A percentile compares a stretch with the other conserved stretches of the same genome.
These are phyloP conservation scores for Microchrysa polita DNA, from an alignment of 2,888 invertebrate species.

Conservation along the genomic window DNA sequence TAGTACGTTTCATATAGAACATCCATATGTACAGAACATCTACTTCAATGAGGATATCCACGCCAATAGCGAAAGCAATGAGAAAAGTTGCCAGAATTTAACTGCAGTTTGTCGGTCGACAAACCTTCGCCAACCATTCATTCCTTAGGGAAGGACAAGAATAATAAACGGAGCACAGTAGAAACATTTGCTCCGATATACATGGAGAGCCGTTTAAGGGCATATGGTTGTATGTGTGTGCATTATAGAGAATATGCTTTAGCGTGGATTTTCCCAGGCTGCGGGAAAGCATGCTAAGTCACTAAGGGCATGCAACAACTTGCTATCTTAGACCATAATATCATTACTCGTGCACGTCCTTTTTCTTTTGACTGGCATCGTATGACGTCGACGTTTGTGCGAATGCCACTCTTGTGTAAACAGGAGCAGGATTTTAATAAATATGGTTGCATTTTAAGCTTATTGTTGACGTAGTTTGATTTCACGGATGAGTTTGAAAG, in stretches of 20 bases:
- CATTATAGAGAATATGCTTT: neutral
- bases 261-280: conserved; percentile 12
- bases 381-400: neutral
- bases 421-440: conserved; percentile 2
- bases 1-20: neutral
- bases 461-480: conserved; percentile 20
- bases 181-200: neutral
- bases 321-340: conserved; percentile 33
- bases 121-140: conserved; percentile 45
- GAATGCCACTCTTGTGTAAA: conserved; percentile 23
- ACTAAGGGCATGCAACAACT: conserved; percentile 44
- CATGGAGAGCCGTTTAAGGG: neutral
- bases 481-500: neutral
- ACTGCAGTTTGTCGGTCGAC: conserved; percentile 48
- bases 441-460: conserved; percentile 7
- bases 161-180: conserved; percentile 29
- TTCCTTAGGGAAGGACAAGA: conserved; percentile 43
- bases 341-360: conserved; percentile 15
- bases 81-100: conserved; percentile 41
- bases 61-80: conserved; percentile 30
- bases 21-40: neutral
- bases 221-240: neutral
- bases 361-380: neutral
- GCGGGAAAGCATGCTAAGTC: conserved; percentile 32
- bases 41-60: conserved; percentile 3